Evolutionary conservation across 53 echinoderm and acorn worm genomes (phyloP).

Genomic region (Zoroaster sp.): DNA sequence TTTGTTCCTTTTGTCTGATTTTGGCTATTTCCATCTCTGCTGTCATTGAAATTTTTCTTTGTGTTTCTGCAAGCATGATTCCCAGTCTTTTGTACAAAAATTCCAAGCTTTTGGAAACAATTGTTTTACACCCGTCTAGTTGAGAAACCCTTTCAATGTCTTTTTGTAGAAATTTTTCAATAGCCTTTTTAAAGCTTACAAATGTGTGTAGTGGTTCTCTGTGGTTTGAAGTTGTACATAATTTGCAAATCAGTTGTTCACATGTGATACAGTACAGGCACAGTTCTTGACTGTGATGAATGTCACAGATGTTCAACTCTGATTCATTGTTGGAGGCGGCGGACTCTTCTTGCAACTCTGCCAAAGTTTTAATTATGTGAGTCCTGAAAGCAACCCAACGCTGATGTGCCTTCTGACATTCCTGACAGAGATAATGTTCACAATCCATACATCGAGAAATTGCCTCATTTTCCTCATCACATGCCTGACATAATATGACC

Average conservation of each 20-base stretch:
- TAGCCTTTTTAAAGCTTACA: background rate
- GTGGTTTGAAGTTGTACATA: background rate
- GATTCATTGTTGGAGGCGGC: background rate
- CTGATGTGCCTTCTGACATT: slow-evolving; percentile 19
- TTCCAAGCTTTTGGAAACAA: background rate
- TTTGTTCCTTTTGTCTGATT: background rate
- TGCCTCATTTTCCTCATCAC: slow-evolving; percentile 37
- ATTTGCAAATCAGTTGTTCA: slow-evolving; percentile 49
- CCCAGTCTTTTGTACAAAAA: background rate
- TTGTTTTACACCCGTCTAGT: background rate
- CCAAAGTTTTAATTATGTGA: slow-evolving; percentile 22
- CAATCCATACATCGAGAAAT: slow-evolving; percentile 27
- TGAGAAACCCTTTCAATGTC: background rate
- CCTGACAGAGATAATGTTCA: slow-evolving; percentile 22
- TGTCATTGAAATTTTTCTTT: background rate
- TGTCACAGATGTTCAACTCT: background rate
- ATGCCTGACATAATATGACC: slow-evolving; percentile 32
- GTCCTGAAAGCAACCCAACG: background rate
- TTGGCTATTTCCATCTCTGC: slow-evolving; percentile 4
- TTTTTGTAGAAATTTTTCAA: background rate
- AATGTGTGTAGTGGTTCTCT: background rate
- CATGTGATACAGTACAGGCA: slow-evolving; percentile 40
- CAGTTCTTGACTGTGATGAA: slow-evolving; percentile 11
- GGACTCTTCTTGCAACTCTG: background rate
- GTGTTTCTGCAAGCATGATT: background rate